Evolutionary conservation across 1,140 invertebrate genomes (phyloP), one percentile per base, ranked within the genome.

Genomic region (Drosophila sproati): DNA sequence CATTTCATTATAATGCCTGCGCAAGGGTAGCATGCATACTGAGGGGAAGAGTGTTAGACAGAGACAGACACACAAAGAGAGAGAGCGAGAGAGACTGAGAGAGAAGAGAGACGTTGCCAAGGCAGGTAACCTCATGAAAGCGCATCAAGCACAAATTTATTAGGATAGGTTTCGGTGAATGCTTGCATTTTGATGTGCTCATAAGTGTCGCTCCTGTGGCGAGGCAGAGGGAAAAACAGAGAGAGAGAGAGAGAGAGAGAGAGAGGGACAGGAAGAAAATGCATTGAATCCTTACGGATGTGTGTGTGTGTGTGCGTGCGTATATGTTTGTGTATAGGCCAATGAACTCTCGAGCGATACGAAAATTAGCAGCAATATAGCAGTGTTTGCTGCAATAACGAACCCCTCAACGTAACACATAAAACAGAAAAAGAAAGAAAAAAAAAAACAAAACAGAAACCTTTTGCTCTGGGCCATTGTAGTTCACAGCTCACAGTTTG

Each of bases 111-210:
- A 47, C 43, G 32, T 37, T 50, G 59, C 45, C 71, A 62, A 78
- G 73, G 81, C 85, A 88, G 85, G 85, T 89, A 89, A 80, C 83
- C 82, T 77, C 82, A 87, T 87, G 83, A 87, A 88, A 88, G 82
- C 85, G 85, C 85, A 89, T 89, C 85, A 89, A 89, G 85, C 85
- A 66, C 80, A 89, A 89, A 89, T 82, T 89, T 89, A 89, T 89
- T 89, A 89, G 85, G 85, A 89, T 89, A 89, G 85, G 85, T 89
- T 89, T 89, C 76, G 80, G 64, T 89, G 88, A 88, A 88, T 81
- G 85, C 83, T 73, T 87, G 85, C 83, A 87, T 88, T 87, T 82
- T 87, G 83, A 88, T 82, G 77, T 88, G 73, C 69, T 79, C 72
- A 82, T 73, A 62, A 67, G 52, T 74, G 55, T 51, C 55, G 51